These are phyloP conservation scores for Drosophila acutilabella DNA, from an alignment of 2,888 invertebrate species.

Conservation along the genomic window DNA sequence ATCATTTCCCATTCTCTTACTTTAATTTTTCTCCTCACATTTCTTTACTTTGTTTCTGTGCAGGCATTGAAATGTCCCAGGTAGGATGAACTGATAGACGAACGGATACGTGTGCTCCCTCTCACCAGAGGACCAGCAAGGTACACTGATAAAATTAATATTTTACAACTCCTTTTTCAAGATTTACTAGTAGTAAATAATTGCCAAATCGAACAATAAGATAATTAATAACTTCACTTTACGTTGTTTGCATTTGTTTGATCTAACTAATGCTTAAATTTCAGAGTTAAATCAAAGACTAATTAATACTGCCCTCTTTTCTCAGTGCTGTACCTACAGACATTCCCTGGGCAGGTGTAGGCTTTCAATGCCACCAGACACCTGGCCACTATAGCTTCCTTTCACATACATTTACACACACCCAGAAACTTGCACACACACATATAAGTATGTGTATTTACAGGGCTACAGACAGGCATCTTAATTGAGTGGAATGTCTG, in stretches of 20 bases:
- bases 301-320: neutral
- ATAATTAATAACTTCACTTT: no score
- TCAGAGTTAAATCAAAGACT: no score
- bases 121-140: neutral
- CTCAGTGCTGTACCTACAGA: neutral
- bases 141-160: no score
- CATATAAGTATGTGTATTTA: no score
- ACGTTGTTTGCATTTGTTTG: no score
- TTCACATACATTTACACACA: slow-evolving; percentile 1
- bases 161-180: no score
- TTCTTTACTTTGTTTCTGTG: neutral
- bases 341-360: slow-evolving; percentile 35
- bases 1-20: neutral
- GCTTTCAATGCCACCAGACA: slow-evolving; percentile 45
- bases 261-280: no score
- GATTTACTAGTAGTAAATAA: no score
- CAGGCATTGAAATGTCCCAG: slow-evolving; percentile 29
- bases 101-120: neutral
- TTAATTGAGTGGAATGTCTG: slow-evolving; percentile 52
- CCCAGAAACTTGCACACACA: neutral
- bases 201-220: no score
- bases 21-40: neutral
- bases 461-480: slow-evolving; percentile 14
- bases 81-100: neutral
- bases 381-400: slow-evolving; percentile 17